A percentile compares a stretch with the other conserved stretches of the same genome.
Conservation (phyloP, 64 coral and sea anemone species). For the Stichodactyla helianthus region DNA sequence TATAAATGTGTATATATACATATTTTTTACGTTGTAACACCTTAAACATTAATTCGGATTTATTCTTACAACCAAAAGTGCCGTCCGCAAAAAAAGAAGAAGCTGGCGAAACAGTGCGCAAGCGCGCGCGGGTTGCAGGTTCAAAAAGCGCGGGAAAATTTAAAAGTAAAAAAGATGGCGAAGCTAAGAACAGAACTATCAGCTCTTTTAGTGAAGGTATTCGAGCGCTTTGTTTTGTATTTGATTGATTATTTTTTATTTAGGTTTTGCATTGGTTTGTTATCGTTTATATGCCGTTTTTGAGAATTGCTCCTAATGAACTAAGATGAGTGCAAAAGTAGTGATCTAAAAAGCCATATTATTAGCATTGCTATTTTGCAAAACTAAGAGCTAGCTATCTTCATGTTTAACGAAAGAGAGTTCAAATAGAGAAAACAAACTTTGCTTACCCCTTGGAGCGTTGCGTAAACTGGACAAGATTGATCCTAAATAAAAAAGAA, state of each 20-base stretch:
- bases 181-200: neutral
- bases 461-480: conserved; percentile 86
- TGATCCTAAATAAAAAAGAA: conserved; percentile 59
- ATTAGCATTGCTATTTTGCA: too few relatives aligned
- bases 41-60: too few relatives aligned
- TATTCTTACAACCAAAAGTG: too few relatives aligned
- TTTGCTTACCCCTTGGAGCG: conserved; percentile 80
- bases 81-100: neutral
- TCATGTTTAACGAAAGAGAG: too few relatives aligned
- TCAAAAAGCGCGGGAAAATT: neutral
- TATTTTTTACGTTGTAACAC: too few relatives aligned
- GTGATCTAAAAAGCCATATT: too few relatives aligned
- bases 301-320: neutral
- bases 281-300: neutral
- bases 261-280: neutral
- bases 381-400: too few relatives aligned
- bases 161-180: neutral
- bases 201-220: neutral
- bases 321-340: neutral
- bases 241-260: neutral
- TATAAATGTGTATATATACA: too few relatives aligned
- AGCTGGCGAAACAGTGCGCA: neutral
- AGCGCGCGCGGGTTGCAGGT: neutral
- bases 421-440: too few relatives aligned
- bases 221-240: neutral